phyloP scores from a whole-genome alignment of 2,888 invertebrate genomes.

The Cyclophora punctaria region DNA sequence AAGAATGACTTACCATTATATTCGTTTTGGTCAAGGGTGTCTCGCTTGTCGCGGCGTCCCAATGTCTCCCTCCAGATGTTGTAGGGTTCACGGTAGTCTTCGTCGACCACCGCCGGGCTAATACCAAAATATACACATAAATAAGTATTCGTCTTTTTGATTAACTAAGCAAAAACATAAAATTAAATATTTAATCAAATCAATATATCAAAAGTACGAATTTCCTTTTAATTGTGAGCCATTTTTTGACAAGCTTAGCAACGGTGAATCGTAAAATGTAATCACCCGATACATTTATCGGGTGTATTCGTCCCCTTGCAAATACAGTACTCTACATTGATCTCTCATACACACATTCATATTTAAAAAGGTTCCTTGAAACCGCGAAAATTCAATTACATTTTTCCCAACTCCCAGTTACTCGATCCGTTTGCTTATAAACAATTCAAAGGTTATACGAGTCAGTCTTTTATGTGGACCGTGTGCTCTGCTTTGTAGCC shows the following conservation, averaged over 20 bases:
- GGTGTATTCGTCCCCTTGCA: no score
- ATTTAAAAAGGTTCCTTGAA: constrained; percentile 1
- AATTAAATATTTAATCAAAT: no score
- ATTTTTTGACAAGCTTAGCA: no score
- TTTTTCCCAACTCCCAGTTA: constrained; percentile 13
- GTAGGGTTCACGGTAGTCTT: constrained; percentile 66
- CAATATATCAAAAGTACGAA: no score
- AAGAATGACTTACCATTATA: constrained; percentile 50
- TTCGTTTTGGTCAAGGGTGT: constrained; percentile 57
- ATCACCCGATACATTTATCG: no score
- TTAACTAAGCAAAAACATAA: no score
- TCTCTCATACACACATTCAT: constrained; percentile 2
- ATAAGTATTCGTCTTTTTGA: no score
- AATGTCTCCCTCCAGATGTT: constrained; percentile 69
- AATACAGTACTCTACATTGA: constrained; percentile 1
- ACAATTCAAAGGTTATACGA: constrained; percentile 12
- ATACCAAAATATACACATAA: background rate
- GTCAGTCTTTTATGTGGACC: constrained; percentile 4
- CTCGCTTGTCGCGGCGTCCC: constrained; percentile 58
- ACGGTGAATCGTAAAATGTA: no score
- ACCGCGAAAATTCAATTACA: constrained; percentile 16
- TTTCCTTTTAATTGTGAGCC: no score
- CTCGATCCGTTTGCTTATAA: constrained; percentile 14
- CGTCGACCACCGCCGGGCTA: constrained; percentile 67
- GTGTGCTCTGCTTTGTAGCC: background rate